Evolutionary conservation across 2,797 vertebrate genomes (phyloP).

Genomic region (Prionace glauca): DNA sequence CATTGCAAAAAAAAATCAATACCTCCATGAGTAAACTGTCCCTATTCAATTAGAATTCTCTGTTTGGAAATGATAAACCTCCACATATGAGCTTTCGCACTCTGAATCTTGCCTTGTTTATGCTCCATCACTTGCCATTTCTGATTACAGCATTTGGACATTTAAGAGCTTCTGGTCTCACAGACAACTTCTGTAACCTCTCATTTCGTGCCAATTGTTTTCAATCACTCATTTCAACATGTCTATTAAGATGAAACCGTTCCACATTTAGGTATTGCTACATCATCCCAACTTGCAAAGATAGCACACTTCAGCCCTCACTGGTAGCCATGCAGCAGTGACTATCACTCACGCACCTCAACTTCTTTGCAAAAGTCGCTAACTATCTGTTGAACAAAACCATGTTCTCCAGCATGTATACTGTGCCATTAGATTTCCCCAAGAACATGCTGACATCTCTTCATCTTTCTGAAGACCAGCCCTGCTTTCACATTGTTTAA

Average conservation of each 20-base stretch:
- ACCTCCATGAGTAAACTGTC: no score
- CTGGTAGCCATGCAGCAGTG: no score
- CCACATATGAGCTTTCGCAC: no score
- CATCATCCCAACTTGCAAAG: background rate
- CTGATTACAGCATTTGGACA: no score
- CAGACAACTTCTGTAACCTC: background rate
- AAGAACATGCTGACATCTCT: background rate
- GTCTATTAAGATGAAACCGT: background rate
- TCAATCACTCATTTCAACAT: background rate
- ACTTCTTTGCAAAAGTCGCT: background rate
- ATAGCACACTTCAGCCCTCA: background rate
- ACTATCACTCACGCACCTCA: no score
- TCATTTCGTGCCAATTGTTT: background rate
- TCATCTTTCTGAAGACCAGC: background rate
- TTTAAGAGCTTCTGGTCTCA: no score
- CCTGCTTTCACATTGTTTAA: background rate
- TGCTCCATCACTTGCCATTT: no score
- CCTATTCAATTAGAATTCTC: no score
- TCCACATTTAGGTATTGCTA: background rate
- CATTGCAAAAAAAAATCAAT: no score
- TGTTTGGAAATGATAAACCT: no score
- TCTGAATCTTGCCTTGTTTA: no score
- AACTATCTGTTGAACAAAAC: background rate
- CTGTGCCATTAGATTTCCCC: background rate
- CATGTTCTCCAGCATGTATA: background rate